Percentiles rank a stretch among this genome's conserved stretches.
Conservation (phyloP, 2,113 vertebrate species). For the Cynoglossus semilaevis region DNA sequence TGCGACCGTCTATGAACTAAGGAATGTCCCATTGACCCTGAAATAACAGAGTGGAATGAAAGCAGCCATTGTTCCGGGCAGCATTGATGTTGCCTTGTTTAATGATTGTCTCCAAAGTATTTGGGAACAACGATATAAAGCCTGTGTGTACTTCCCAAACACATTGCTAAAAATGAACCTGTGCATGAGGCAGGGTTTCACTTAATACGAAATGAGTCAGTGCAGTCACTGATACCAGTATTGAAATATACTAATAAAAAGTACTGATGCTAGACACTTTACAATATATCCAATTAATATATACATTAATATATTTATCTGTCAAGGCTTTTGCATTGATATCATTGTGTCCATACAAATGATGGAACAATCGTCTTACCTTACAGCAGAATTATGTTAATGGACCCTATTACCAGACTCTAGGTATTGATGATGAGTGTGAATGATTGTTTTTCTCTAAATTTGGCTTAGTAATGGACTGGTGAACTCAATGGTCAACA, state of each 20-base stretch:
- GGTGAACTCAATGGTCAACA: no score
- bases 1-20: conserved; percentile 51
- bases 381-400: no score
- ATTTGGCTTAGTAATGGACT: no score
- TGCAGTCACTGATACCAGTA: background rate
- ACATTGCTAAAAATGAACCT: conserved; percentile 19
- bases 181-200: background rate
- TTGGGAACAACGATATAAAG: conserved; percentile 45
- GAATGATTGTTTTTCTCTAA: no score
- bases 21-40: conserved; percentile 68
- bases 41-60: conserved; percentile 58
- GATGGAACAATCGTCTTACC: no score
- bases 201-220: conserved; percentile 13
- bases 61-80: conserved; percentile 60
- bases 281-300: background rate
- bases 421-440: no score
- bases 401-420: no score
- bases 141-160: conserved; percentile 17
- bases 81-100: conserved; percentile 44
- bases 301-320: background rate
- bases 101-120: conserved; percentile 62
- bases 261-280: background rate
- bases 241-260: background rate
- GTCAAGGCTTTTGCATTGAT: background rate
- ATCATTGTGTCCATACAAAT: no score